Base-by-base conservation (phyloP, 2,888 invertebrate species). In the Anoncus sp. region DNA sequence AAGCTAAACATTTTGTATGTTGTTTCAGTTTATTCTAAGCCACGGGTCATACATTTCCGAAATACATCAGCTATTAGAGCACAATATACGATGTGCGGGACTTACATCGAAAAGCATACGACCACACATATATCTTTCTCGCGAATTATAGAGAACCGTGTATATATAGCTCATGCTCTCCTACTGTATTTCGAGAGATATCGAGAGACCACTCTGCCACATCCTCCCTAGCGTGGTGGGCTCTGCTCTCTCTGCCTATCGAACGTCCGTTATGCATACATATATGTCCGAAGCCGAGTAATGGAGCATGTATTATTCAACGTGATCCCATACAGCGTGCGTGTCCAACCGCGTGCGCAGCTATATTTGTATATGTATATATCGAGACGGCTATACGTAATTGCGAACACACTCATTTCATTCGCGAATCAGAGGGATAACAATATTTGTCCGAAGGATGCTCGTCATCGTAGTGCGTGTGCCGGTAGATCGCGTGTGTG, bases 291-390 rank as follows among this genome's bases (percentile, higher is more conserved):
- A 60, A 65, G 65, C 45, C 75, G 78, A 75, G 82, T 85, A 86
- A 85, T 82, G 82, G 83, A 77, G 75, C 83, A 85, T 85, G 85
- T 86, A 84, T 85, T 85, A 86, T 86, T 85, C 86, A 85, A 79
- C 82, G 80, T 70, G 69, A 73, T 79, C 74, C 75, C 76, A 31
- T 47, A 47, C 57, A 75, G 57, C 79, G 77, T 82, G 83, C 83
- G 82, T 82, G 81, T 76, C 60, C 77, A 62, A 75, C 75, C 71
- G 73, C 80, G 76, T 77, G 70, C 47, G 22, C 38, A 38, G n/a
- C n/a, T n/a, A n/a, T n/a, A n/a, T n/a, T n/a, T n/a, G n/a, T n/a
- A n/a, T n/a, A n/a, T n/a, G 49, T 45, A 57, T 55, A 72, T 60
- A 63, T 65, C 47, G 45, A 72, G 31, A 16, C 18, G 70, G 71